phyloP scores from a whole-genome alignment of 2,797 vertebrate genomes.

The Urosaurus nigricauda region DNA sequence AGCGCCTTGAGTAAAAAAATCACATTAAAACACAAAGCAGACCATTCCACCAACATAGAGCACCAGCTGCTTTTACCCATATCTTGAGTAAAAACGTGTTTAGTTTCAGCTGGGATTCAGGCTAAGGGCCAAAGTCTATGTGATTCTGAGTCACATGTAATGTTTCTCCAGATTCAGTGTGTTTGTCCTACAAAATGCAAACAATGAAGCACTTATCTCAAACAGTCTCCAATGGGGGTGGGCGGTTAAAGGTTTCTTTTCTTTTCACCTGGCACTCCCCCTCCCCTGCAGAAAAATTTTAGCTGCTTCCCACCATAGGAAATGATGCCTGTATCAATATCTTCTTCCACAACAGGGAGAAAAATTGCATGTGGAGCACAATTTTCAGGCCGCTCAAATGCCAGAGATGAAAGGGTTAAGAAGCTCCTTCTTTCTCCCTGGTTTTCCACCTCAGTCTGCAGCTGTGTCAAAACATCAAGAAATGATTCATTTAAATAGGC shows the following conservation, averaged over 20 bases:
- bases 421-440: background rate
- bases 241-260: no score
- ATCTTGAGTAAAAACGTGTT: background rate
- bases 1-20: no score
- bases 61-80: no score
- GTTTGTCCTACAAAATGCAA: background rate
- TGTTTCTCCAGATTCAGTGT: background rate
- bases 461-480: background rate
- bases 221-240: background rate
- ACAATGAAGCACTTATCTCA: background rate
- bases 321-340: background rate
- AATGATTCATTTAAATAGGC: background rate
- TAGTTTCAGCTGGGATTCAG: background rate
- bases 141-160: background rate
- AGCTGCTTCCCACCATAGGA: background rate
- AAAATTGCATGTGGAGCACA: no score
- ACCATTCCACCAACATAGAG: no score
- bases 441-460: background rate
- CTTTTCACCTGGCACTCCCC: no score
- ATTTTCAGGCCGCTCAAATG: no score
- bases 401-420: background rate
- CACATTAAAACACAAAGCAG: no score
- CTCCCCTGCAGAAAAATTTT: no score
- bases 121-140: background rate
- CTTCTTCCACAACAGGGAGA: background rate